These are phyloP conservation scores for Ginglymostoma cirratum DNA, from an alignment of 2,113 vertebrate genomes.

Conservation along the genomic window DNA sequence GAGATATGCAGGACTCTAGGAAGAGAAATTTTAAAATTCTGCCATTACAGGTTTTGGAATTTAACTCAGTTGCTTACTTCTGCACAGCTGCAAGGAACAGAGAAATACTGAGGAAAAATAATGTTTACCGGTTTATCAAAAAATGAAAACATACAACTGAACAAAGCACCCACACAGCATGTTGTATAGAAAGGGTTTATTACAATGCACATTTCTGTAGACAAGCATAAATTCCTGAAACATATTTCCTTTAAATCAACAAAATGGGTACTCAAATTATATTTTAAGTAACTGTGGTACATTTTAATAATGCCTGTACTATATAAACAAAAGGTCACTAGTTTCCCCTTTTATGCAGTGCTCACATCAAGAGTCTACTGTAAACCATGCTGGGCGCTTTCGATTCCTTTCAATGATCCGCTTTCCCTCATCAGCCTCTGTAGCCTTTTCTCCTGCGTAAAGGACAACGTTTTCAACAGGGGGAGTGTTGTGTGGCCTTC, in stretches of 20 bases:
- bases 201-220: background rate
- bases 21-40: background rate
- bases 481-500: conserved; percentile 67
- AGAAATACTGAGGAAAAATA: background rate
- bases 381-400: conserved; percentile 85
- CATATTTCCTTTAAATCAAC: background rate
- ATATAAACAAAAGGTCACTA: background rate
- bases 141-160: background rate
- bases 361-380: conserved; percentile 48
- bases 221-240: background rate
- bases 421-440: conserved; percentile 66
- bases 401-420: conserved; percentile 74
- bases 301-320: background rate
- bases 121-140: background rate
- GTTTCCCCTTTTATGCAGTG: background rate
- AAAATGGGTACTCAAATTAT: background rate
- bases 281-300: background rate
- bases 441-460: conserved; percentile 71
- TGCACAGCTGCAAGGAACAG: background rate
- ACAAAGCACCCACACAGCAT: background rate
- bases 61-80: background rate
- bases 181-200: background rate
- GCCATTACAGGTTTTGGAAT: background rate
- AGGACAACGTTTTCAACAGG: conserved; percentile 69
- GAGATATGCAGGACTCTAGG: background rate